Evolutionary conservation across 2,113 vertebrate species (phyloP).

Genomic region (Thinocorus orbignyianus): DNA sequence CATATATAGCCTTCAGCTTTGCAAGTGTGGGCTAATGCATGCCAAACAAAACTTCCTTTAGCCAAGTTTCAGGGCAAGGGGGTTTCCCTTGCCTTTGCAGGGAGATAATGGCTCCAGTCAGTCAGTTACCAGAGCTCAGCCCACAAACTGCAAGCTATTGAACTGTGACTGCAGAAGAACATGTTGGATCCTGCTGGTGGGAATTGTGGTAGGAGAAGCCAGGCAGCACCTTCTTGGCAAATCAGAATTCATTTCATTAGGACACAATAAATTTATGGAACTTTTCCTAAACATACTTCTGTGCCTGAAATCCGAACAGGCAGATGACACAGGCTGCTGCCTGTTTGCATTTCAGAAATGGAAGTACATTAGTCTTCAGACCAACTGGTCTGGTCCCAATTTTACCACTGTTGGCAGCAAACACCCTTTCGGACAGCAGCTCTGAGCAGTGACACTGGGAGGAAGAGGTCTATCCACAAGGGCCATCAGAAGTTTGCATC

Average conservation of each 20-base stretch:
- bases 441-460: neutral
- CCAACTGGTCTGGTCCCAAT: neutral
- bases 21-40: neutral
- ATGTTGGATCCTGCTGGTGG: neutral
- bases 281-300: neutral
- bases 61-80: slow-evolving; percentile 1
- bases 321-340: neutral
- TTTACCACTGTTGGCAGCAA: neutral
- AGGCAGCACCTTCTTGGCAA: neutral
- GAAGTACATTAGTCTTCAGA: neutral
- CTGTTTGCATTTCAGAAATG: neutral
- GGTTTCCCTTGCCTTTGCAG: neutral
- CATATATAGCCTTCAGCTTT: neutral
- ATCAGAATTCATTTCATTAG: neutral
- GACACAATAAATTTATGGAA: neutral
- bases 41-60: neutral
- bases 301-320: neutral
- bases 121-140: neutral
- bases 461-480: neutral
- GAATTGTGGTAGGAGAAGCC: neutral
- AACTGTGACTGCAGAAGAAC: neutral
- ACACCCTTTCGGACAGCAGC: neutral
- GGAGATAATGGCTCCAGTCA: neutral
- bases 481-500: neutral
- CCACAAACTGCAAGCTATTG: neutral